These are phyloP conservation scores for Felis chaus DNA, from an alignment of 2,113 vertebrate species.

Conservation along the genomic window DNA sequence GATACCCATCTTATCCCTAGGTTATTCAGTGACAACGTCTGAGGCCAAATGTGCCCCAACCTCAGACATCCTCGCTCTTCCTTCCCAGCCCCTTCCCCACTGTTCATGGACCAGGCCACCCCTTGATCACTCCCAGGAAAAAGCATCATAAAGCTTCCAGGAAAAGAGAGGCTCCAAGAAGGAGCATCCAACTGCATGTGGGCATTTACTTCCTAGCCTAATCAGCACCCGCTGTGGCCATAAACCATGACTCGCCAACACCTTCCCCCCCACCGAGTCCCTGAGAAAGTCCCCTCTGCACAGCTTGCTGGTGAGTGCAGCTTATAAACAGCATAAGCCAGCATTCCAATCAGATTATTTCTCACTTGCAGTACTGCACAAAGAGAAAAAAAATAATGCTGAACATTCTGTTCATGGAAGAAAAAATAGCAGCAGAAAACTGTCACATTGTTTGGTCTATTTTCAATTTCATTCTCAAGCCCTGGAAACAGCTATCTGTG, in stretches of 20 bases:
- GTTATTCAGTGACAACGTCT: neutral
- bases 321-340: slow-evolving; percentile 52
- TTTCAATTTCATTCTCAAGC: slow-evolving; percentile 74
- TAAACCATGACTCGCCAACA: fast-evolving
- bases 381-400: slow-evolving; percentile 74
- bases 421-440: slow-evolving; percentile 82
- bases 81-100: neutral
- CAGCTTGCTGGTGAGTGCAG: slow-evolving; percentile 1
- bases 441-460: slow-evolving; percentile 81
- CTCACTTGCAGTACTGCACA: slow-evolving; percentile 72
- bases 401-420: slow-evolving; percentile 80
- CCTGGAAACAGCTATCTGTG: slow-evolving; percentile 66
- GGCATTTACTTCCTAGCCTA: neutral
- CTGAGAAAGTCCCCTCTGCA: neutral
- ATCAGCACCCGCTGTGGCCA: neutral
- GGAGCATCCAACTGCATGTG: neutral
- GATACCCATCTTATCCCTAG: too few species aligned
- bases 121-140: neutral
- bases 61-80: neutral
- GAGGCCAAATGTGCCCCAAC: neutral
- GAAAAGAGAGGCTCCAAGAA: neutral
- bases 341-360: slow-evolving; percentile 64
- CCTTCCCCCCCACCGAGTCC: neutral
- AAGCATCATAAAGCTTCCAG: neutral
- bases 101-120: neutral